phyloP scores from a whole-genome alignment of 2,797 vertebrate species.

The Lithobates pipiens region DNA sequence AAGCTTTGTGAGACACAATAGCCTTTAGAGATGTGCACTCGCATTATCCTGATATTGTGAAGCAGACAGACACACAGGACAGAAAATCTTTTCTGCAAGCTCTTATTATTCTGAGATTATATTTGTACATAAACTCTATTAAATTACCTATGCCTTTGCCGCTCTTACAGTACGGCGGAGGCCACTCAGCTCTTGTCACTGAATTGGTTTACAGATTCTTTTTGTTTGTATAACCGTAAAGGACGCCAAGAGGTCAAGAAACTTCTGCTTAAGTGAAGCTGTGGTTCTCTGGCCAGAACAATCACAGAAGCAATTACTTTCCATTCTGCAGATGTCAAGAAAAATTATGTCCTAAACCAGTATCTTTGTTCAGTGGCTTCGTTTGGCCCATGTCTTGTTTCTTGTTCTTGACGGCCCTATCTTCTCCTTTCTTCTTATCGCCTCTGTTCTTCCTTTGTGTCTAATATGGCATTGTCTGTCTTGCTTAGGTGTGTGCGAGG shows the following conservation, averaged over 20 bases:
- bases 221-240: conserved; percentile 54
- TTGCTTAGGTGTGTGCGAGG: neutral
- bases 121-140: conserved; percentile 38
- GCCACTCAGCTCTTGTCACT: conserved; percentile 1
- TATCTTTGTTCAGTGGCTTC: conserved; percentile 50
- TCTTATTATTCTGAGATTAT: neutral
- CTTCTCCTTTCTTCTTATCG: conserved; percentile 40
- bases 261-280: conserved; percentile 57
- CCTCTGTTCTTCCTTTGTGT: conserved; percentile 22
- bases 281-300: conserved; percentile 60
- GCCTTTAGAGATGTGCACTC: neutral
- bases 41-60: neutral
- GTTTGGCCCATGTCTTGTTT: conserved; percentile 30
- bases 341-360: conserved; percentile 57
- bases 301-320: conserved; percentile 61
- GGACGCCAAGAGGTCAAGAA: conserved; percentile 55
- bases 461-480: conserved; percentile 35
- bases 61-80: neutral
- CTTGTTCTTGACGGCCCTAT: conserved; percentile 37
- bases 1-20: neutral
- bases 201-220: conserved; percentile 48
- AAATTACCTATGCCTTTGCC: conserved; percentile 9
- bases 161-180: neutral
- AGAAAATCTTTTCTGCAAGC: neutral
- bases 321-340: conserved; percentile 59